A percentile compares a stretch with the other conserved stretches of the same genome.
Conservation (phyloP, 1,140 invertebrate species). For the Psix sp. region DNA sequence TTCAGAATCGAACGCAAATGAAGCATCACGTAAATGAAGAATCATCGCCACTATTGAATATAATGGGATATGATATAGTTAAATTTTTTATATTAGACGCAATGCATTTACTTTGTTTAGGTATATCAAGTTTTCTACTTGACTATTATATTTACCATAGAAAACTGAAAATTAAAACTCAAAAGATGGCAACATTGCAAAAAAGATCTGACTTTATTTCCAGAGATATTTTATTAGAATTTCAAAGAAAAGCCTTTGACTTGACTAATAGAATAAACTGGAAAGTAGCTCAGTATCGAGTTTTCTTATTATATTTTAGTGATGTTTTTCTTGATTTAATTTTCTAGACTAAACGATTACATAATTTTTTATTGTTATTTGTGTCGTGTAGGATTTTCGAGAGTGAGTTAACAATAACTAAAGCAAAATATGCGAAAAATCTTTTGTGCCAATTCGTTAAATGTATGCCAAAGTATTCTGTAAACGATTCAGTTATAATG, state of each 20-base stretch:
- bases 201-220: conserved; percentile 2
- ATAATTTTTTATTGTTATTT: conserved; percentile 52
- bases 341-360: conserved; percentile 16
- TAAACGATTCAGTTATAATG: conserved; percentile 29
- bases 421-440: conserved; percentile 32
- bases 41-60: no score
- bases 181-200: no score
- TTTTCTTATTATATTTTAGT: conserved; percentile 33
- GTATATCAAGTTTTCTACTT: no score
- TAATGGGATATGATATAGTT: no score
- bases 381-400: conserved; percentile 25
- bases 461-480: conserved; percentile 37
- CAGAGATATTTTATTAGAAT: conserved; percentile 17
- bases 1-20: no score
- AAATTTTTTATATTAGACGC: no score
- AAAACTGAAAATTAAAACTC: no score
- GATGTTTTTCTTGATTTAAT: conserved; percentile 24
- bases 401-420: conserved; percentile 28
- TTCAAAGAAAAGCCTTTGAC: conserved; percentile 32
- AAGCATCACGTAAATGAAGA: no score
- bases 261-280: conserved; percentile 13
- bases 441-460: conserved; percentile 46
- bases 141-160: no score
- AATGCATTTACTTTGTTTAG: no score
- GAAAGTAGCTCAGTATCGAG: conserved; percentile 42